phyloP scores from a whole-genome alignment of 2,797 vertebrate genomes.

The Oryzias dopingdopingensis region DNA sequence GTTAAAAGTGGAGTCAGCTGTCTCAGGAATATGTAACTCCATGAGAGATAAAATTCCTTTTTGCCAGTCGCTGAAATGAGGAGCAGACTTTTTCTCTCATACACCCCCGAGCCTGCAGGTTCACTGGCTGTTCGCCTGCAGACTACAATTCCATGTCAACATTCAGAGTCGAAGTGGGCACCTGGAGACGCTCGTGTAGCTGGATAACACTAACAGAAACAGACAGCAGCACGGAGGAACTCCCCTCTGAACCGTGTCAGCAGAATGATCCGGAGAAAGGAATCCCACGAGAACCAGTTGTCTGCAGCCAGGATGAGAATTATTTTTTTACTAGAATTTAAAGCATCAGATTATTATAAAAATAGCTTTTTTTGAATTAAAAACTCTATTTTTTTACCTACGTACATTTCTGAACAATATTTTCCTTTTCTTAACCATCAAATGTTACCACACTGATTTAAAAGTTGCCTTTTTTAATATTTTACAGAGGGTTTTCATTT shows the following conservation, averaged over 20 bases:
- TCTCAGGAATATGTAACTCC: conserved; percentile 49
- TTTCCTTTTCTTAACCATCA: too few relatives aligned
- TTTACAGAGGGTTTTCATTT: too few relatives aligned
- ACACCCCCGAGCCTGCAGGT: conserved; percentile 17
- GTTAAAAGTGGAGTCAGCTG: conserved; percentile 52
- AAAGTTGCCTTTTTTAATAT: too few relatives aligned
- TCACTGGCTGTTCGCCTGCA: conserved; percentile 27
- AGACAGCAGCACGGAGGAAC: conserved; percentile 23
- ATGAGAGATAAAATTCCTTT: conserved; percentile 36
- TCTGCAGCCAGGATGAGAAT: neutral
- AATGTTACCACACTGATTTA: too few relatives aligned
- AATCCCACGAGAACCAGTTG: conserved; percentile 23
- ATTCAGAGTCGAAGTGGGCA: conserved; percentile 20
- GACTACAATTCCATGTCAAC: conserved; percentile 35
- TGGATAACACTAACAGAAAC: conserved; percentile 21
- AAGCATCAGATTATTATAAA: too few relatives aligned
- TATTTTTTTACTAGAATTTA: neutral
- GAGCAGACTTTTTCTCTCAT: conserved; percentile 6
- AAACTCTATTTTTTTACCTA: too few relatives aligned
- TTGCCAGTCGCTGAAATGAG: conserved; percentile 25
- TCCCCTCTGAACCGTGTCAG: conserved; percentile 45
- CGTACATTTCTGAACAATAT: too few relatives aligned
- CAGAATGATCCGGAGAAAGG: conserved; percentile 31
- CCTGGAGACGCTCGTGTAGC: conserved; percentile 35
- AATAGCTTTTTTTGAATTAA: too few relatives aligned